phyloP scores from a whole-genome alignment of 2,113 vertebrate genomes.

The Bungarus multicinctus region DNA sequence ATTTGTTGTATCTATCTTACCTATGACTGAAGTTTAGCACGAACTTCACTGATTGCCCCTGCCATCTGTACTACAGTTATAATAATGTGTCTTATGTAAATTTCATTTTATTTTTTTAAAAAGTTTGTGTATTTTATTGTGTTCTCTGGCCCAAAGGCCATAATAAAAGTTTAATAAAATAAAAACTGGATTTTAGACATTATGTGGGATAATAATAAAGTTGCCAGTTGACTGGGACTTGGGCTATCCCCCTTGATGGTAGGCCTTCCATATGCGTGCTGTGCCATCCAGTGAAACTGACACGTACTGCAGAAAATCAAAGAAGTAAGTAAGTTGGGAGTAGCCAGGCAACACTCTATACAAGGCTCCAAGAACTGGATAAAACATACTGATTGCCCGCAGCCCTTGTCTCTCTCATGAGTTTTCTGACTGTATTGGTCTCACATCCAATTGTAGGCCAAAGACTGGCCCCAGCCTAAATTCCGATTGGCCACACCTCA shows the following conservation, averaged over 20 bases:
- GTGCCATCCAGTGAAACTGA: slow-evolving; percentile 52
- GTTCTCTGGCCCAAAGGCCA: background rate
- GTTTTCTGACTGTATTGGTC: background rate
- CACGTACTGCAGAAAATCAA: slow-evolving; percentile 42
- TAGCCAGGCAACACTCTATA: background rate
- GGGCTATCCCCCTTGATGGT: slow-evolving; percentile 2
- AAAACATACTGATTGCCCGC: background rate
- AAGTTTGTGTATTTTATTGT: background rate
- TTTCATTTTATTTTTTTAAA: background rate
- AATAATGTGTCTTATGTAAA: background rate
- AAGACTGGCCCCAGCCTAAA: background rate
- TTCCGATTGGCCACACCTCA: no score
- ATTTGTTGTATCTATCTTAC: background rate
- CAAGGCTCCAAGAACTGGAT: background rate
- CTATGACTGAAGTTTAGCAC: background rate
- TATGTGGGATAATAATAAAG: background rate
- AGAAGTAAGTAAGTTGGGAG: background rate
- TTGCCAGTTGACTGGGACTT: background rate
- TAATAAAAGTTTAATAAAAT: background rate
- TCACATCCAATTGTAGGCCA: background rate
- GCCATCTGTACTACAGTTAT: background rate
- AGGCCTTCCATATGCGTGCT: slow-evolving; percentile 51
- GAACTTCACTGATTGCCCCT: background rate
- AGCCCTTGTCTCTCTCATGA: background rate
- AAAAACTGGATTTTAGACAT: background rate